Conservation (phyloP, 2,113 vertebrate species). For the Serranochromis macrocephalus region DNA sequence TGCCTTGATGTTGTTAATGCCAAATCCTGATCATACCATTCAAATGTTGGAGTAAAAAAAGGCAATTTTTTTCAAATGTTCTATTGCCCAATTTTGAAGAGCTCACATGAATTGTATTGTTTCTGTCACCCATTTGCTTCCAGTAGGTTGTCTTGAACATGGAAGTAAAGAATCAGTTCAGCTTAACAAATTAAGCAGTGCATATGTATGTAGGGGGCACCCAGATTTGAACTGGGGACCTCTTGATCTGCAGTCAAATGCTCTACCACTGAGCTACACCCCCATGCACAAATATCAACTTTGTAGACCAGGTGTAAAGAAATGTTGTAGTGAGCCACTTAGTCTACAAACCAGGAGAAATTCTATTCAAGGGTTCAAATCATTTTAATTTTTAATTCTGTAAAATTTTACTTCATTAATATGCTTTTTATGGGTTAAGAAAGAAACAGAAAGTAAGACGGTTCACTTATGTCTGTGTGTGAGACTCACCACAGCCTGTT, state of each 20-base stretch:
- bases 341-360: background rate
- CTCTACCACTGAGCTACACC: constrained; percentile 75
- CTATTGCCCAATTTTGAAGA: background rate
- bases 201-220: constrained; percentile 8
- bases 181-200: background rate
- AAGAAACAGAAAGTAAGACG: background rate
- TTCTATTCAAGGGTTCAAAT: background rate
- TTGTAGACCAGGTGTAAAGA: background rate
- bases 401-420: background rate
- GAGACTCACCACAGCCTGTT: constrained; percentile 84
- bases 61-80: background rate
- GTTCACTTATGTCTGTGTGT: background rate
- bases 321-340: background rate
- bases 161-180: background rate
- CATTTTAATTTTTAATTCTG: background rate
- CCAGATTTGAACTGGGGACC: constrained; percentile 77
- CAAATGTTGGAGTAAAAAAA: background rate
- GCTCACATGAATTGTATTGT: background rate
- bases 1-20: background rate
- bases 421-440: background rate
- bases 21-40: background rate
- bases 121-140: background rate
- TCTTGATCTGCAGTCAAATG: constrained; percentile 81
- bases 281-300: accelerated
- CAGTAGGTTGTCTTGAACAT: background rate